Conservation (phyloP, 2,888 invertebrate species). For the Harmothoe impar region DNA sequence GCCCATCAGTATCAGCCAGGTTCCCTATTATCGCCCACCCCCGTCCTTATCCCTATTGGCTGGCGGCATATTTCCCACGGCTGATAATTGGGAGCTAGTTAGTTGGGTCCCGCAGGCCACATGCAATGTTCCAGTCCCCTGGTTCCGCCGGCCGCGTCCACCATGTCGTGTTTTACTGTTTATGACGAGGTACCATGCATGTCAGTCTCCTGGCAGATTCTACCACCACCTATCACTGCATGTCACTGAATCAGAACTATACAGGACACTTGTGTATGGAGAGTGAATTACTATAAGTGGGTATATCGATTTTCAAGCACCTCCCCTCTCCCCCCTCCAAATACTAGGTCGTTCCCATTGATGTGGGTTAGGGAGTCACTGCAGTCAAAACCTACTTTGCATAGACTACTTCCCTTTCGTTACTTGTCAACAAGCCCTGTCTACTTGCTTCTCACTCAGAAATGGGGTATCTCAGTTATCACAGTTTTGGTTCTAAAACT, state of each 20-base stretch:
- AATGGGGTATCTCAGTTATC: too few relatives aligned
- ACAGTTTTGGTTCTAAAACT: too few relatives aligned
- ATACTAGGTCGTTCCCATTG: not conserved
- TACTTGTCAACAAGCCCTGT: too few relatives aligned
- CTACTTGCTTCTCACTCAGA: too few relatives aligned
- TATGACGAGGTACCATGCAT: conserved; percentile 30
- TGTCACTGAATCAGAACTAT: too few relatives aligned
- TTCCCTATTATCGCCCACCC: not conserved
- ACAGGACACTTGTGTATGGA: too few relatives aligned
- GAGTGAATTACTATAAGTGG: too few relatives aligned
- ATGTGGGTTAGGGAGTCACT: conserved; percentile 12
- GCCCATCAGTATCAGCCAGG: not conserved
- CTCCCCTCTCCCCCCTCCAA: too few relatives aligned
- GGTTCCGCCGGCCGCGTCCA: not conserved
- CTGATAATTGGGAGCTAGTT: conserved; percentile 55
- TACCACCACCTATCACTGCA: not conserved
- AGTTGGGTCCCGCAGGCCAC: conserved; percentile 20
- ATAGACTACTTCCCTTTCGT: too few relatives aligned
- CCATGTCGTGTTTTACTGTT: not conserved
- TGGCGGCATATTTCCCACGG: conserved; percentile 47
- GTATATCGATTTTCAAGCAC: too few relatives aligned
- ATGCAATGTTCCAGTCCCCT: conserved; percentile 51
- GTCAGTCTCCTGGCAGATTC: not conserved
- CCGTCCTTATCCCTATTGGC: conserved; percentile 33
- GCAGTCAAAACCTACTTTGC: not conserved